Evolutionary conservation across 2,888 invertebrate species (phyloP).

Genomic region (Drepanosiphum platanoidis): DNA sequence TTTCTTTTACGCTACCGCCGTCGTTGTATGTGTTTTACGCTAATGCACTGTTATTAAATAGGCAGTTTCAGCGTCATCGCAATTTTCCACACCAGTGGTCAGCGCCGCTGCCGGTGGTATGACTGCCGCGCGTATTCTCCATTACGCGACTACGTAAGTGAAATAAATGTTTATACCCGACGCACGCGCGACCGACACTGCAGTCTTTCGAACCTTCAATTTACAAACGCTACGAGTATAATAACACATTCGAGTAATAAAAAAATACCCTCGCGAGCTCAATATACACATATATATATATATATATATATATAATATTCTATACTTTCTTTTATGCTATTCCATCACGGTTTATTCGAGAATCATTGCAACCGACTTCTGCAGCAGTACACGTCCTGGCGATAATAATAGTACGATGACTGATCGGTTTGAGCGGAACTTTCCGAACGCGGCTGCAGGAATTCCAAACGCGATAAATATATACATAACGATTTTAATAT

Average conservation of each 20-base stretch:
- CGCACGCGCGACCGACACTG: neutral
- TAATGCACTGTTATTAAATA: neutral
- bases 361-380: too few species aligned
- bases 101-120: neutral
- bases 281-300: too few species aligned
- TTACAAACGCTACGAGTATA: neutral
- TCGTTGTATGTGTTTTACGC: neutral
- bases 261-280: neutral
- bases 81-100: neutral
- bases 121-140: neutral
- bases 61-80: neutral
- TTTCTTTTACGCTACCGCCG: too few species aligned
- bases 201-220: neutral
- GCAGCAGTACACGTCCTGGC: neutral
- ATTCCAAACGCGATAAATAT: too few species aligned
- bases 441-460: too few species aligned
- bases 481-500: too few species aligned
- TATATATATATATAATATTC: too few species aligned
- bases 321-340: neutral
- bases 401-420: neutral
- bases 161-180: neutral
- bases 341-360: too few species aligned
- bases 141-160: neutral
- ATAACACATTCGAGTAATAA: neutral
- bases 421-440: too few species aligned